A percentile compares a stretch with the other conserved stretches of the same genome.
These are phyloP conservation scores for Siniperca obscura DNA, from an alignment of 2,797 vertebrate genomes.

Conservation along the genomic window DNA sequence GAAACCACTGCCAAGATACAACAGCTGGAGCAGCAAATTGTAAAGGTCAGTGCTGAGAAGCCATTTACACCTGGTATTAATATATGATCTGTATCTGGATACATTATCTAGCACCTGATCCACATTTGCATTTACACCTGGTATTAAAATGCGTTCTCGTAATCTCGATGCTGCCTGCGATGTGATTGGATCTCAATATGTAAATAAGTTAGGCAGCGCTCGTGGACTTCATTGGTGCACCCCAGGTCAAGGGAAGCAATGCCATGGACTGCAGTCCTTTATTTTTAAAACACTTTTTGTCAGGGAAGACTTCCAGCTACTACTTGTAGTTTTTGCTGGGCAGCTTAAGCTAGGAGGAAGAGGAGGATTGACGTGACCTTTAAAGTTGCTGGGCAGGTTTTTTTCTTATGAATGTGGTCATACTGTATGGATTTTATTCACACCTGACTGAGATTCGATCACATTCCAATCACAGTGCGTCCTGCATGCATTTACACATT, in stretches of 20 bases:
- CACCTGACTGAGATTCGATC: no score
- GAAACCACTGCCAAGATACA: constrained; percentile 77
- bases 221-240: background rate
- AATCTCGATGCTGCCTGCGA: background rate
- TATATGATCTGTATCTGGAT: background rate
- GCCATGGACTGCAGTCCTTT: background rate
- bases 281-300: background rate
- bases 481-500: no score
- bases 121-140: background rate
- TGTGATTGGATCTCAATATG: background rate
- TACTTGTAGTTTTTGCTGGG: background rate
- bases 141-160: background rate
- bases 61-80: background rate
- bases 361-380: background rate
- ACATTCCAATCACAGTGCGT: background rate
- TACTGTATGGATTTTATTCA: background rate
- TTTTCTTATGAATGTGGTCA: background rate
- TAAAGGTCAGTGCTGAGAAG: constrained; percentile 57
- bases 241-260: background rate
- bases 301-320: background rate
- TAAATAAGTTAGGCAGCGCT: background rate
- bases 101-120: background rate
- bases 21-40: constrained; percentile 80
- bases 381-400: background rate
- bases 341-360: background rate